These are phyloP conservation scores for Mastigias papua DNA, from an alignment of 30 jellyfish, hydroid and myxozoan genomes.

Conservation along the genomic window DNA sequence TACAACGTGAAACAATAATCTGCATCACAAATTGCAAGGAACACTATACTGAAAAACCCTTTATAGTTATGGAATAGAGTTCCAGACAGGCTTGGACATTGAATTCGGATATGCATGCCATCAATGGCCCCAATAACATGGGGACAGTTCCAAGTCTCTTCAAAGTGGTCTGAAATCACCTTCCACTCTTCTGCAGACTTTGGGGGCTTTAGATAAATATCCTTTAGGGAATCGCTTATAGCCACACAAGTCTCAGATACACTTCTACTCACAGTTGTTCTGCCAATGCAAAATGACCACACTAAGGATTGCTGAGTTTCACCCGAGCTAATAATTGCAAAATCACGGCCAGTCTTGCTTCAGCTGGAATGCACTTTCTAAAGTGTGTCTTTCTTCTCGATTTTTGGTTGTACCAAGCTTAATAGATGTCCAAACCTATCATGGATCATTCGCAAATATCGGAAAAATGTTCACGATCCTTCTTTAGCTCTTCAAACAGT, in stretches of 20 bases:
- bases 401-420: constrained; percentile 9
- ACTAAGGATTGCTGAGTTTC: constrained; percentile 61
- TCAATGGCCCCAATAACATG: no score
- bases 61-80: constrained; percentile 42
- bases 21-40: constrained; percentile 83
- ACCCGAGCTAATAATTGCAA: constrained; percentile 67
- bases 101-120: no score
- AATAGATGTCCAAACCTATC: constrained; percentile 47
- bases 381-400: constrained; percentile 38
- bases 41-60: constrained; percentile 51
- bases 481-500: constrained; percentile 24
- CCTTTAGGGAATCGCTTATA: constrained; percentile 12
- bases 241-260: constrained; percentile 65
- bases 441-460: constrained; percentile 49
- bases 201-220: constrained; percentile 52
- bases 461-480: constrained; percentile 29
- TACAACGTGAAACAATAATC: constrained; percentile 40
- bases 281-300: constrained; percentile 35
- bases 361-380: constrained; percentile 41
- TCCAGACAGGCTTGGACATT: constrained; percentile 56
- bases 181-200: constrained; percentile 49
- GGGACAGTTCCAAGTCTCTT: no score
- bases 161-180: no score
- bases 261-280: no score
- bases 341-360: constrained; percentile 37